Base-by-base conservation (phyloP, 2,113 vertebrate species). In the Acanthisitta chloris region DNA sequence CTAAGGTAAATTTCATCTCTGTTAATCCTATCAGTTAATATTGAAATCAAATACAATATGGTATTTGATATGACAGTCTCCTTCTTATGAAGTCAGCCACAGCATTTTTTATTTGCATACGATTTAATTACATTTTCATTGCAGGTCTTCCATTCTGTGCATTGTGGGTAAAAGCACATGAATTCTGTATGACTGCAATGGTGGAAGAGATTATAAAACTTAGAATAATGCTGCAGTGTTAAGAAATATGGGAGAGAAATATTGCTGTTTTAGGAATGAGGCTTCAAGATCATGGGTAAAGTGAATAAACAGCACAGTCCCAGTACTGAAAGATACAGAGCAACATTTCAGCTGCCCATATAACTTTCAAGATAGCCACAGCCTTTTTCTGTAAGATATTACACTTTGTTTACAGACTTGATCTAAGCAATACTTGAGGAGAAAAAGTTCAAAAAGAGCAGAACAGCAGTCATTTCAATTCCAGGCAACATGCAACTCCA, bases 1-100 rank as follows among this genome's bases (percentile, higher is more conserved):
- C 90, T 86, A 97, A 97, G 94, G 96, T 96, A 98, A 97, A 98
- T 97, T 97, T 96, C 96, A 98, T 97, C 96, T 95, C 95, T 93
- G 85, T 64, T 98, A 97, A 97, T 97, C 96, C 96, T 95, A 97
- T 85, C 94, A 31, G 90, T 96, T 97, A 97, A 98, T 97, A 97
- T 93, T 97, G 97, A 98, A 97, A 97, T 97, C 93, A 97, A 97
- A 97, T 95, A 97, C 57, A 95, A 93, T 92, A 78, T 5, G n/a
- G 31, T 79, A 94, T 96, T 97, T 97, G 82, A 97, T 94, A 91
- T 94, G 96, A 93, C 96, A 92, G 88, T 80, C 84, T 90, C 94
- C 91, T 96, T 94, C 93, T 97, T 94, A 91, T 91, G 74, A 94
- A 89, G 88, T 46, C 18, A 97, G 88, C 65, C 58, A 84, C 79